A percentile compares a stretch with the other conserved stretches of the same genome.
Conservation (phyloP, 2,888 invertebrate species). For the Pinctada fucata region DNA sequence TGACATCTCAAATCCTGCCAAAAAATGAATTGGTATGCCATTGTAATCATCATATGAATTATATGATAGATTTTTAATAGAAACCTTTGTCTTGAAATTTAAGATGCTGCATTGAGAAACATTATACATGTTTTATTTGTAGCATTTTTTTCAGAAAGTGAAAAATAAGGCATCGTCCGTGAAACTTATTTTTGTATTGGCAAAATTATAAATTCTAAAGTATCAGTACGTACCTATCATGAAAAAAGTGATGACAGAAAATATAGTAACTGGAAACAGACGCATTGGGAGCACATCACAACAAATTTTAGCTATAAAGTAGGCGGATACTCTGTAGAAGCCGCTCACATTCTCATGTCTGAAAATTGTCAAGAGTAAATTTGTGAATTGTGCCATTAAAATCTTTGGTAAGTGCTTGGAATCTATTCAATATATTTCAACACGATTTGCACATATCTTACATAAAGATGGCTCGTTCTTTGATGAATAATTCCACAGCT, state of each 20-base stretch:
- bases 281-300: slow-evolving; percentile 76
- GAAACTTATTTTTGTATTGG: too few relatives aligned
- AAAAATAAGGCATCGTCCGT: too few relatives aligned
- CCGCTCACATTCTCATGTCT: slow-evolving; percentile 76
- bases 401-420: too few relatives aligned
- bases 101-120: neutral
- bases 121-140: neutral
- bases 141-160: too few relatives aligned
- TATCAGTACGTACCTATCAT: slow-evolving; percentile 72
- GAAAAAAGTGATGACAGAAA: slow-evolving; percentile 71
- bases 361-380: slow-evolving; percentile 30
- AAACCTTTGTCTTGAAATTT: neutral
- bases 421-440: too few relatives aligned
- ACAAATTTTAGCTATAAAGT: slow-evolving; percentile 73
- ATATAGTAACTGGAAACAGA: slow-evolving; percentile 68
- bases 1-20: slow-evolving; percentile 63
- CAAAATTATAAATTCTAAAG: neutral
- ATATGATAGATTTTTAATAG: neutral
- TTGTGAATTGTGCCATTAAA: too few relatives aligned
- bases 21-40: neutral
- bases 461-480: slow-evolving; percentile 75
- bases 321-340: slow-evolving; percentile 75
- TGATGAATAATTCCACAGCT: slow-evolving; percentile 76
- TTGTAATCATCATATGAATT: neutral
- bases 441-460: slow-evolving; percentile 56